A percentile compares a stretch with the other conserved stretches of the same genome.
Conservation (phyloP, 2,113 vertebrate genomes). For the Trichomycterus rosablanca region DNA sequence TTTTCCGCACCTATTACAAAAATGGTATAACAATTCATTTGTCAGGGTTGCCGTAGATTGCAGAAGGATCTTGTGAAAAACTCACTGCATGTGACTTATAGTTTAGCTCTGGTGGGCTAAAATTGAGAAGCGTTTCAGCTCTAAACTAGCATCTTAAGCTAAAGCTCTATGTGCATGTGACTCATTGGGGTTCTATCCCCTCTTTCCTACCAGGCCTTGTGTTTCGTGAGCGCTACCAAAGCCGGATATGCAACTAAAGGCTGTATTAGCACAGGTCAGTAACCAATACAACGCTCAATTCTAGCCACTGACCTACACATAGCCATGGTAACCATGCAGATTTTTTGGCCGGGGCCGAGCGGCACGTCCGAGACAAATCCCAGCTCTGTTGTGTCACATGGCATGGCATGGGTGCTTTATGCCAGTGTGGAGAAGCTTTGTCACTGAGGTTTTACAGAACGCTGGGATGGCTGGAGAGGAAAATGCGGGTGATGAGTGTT, state of each 20-base stretch:
- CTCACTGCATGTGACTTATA: too few species aligned
- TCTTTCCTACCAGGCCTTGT: slow-evolving; percentile 49
- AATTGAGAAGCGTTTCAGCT: not conserved
- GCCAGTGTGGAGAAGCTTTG: slow-evolving; percentile 16
- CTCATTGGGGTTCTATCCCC: too few species aligned
- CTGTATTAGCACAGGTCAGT: slow-evolving; percentile 66
- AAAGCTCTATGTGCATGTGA: not conserved
- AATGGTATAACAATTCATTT: too few species aligned
- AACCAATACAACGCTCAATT: slow-evolving; percentile 41
- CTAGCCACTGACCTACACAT: slow-evolving; percentile 49
- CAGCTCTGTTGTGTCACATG: too few species aligned
- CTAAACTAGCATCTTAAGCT: too few species aligned
- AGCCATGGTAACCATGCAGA: slow-evolving; percentile 52
- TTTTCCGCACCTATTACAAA: too few species aligned
- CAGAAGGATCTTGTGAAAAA: too few species aligned
- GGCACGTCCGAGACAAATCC: too few species aligned
- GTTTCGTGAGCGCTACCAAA: slow-evolving; percentile 67
- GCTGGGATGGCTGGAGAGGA: slow-evolving; percentile 10
- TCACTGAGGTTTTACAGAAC: too few species aligned
- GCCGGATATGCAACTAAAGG: slow-evolving; percentile 65
- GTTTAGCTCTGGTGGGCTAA: not conserved
- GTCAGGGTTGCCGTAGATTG: too few species aligned
- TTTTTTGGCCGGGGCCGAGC: slow-evolving; percentile 12
- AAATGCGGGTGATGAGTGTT: slow-evolving; percentile 38
- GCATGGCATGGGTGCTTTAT: slow-evolving; percentile 21